Conservation (phyloP, 2,888 invertebrate genomes). For the Dermolepida albohirtum region DNA sequence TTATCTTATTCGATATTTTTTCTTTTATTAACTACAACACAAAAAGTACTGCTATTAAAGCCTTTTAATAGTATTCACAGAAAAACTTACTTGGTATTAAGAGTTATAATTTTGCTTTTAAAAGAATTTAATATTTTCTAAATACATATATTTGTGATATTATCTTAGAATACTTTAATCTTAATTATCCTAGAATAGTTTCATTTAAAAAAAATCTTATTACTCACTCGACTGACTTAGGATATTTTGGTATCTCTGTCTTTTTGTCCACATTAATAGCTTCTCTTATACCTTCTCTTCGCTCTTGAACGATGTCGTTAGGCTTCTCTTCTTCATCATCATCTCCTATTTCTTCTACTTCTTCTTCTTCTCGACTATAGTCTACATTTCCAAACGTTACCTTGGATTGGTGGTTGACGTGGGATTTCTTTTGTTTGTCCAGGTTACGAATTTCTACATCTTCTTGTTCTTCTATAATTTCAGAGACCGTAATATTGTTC, state of each 20-base stretch:
- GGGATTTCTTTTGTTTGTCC: no score
- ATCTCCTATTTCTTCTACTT: not conserved
- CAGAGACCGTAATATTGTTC: not conserved
- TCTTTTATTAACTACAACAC: no score
- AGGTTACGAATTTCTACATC: no score
- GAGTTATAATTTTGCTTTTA: no score
- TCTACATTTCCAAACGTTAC: no score
- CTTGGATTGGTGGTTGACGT: no score
- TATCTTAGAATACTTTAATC: not conserved
- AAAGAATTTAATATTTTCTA: no score
- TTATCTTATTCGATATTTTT: no score
- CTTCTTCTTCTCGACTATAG: not conserved
- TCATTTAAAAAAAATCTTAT: not conserved
- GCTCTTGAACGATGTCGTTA: not conserved
- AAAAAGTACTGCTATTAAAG: no score
- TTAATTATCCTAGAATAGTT: not conserved
- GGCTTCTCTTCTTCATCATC: not conserved
- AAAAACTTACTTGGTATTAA: no score
- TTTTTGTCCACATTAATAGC: slow-evolving; percentile 26
- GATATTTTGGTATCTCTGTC: slow-evolving; percentile 27
- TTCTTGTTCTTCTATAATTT: slow-evolving; percentile 6
- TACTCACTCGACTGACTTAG: slow-evolving; percentile 37
- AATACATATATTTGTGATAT: not conserved
- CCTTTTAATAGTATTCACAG: no score
- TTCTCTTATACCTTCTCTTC: slow-evolving; percentile 40